Evolutionary conservation across 1,140 invertebrate genomes (phyloP), one percentile per base, ranked within the genome.

Genomic region (Bombus cullumanus): DNA sequence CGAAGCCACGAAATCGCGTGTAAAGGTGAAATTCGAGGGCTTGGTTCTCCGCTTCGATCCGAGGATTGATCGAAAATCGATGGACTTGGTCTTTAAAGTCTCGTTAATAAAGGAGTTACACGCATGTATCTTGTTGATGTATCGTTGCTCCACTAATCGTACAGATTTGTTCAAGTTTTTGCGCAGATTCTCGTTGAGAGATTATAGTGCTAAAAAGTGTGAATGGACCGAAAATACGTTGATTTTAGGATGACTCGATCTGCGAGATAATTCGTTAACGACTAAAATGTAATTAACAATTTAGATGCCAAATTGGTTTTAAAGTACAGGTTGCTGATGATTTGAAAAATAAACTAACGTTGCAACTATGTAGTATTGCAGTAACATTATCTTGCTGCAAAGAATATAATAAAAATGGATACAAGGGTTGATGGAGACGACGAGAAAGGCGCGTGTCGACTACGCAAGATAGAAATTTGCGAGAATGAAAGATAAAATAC

Each of bases 151-250:
- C 0, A 31, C 13, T 34, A 34, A 34, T 68, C 18, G 18, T 22
- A 9, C 34, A 34, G 34, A 34, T 68, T 15, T n/a, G 62, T 6
- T 3, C 3, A 13, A 25, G 31, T 31, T 68, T 34, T 68, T 25
- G 8, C 18, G 1, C 31, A 10, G 34, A 9, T 25, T 22, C 66
- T 25, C 31, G 6, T n/a, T 13, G 28, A n/a, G n/a, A 13, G 28
- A 62, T 13, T 1, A 0, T 13, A 2, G 28, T 13, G 0, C 12
- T n/a, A 62, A 62, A n/a, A 62, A 12, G 10, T 0, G 59, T 1
- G 59, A n/a, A n/a, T n/a, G 1, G 12, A n/a, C 12, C 0, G 2
- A 12, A n/a, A n/a, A 12, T n/a, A 13, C 12, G 59, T 2, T n/a
- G 10, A n/a, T n/a, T 62, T n/a, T n/a, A 2, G 25, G 18, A 3